These are phyloP conservation scores for Rhimphoctona megacephalus DNA, from an alignment of 2,888 invertebrate genomes.

Conservation along the genomic window DNA sequence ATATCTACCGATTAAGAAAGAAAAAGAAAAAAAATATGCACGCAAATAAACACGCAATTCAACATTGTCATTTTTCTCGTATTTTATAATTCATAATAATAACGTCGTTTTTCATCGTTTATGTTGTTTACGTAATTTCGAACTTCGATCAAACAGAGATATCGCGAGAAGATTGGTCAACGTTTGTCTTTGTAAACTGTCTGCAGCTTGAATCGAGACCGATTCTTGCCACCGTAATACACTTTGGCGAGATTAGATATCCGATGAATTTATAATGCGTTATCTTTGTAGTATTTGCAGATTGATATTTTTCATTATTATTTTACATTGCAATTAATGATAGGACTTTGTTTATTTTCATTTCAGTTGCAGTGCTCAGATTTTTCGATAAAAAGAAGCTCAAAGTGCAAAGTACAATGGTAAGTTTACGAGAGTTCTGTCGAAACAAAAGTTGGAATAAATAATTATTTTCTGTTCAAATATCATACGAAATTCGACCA, in stretches of 20 bases:
- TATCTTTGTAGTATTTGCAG: background rate
- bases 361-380: slow-evolving; percentile 25
- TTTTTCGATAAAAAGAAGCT: slow-evolving; percentile 6
- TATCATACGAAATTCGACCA: background rate
- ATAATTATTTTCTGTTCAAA: background rate
- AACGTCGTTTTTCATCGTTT: background rate
- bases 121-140: slow-evolving; percentile 33
- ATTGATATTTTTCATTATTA: background rate
- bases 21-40: background rate
- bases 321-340: slow-evolving; percentile 23
- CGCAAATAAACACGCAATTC: background rate
- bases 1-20: background rate
- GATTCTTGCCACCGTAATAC: slow-evolving; percentile 4
- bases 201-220: background rate
- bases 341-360: slow-evolving; percentile 15
- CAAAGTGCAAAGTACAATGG: slow-evolving; percentile 36
- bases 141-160: slow-evolving; percentile 55
- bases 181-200: background rate
- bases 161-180: slow-evolving; percentile 23
- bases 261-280: background rate
- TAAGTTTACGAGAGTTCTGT: background rate
- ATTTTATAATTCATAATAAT: slow-evolving; percentile 39
- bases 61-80: slow-evolving; percentile 18
- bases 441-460: background rate
- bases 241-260: slow-evolving; percentile 22